Evolutionary conservation across 2,888 invertebrate genomes (phyloP).

Genomic region (Tiliacea aurago): DNA sequence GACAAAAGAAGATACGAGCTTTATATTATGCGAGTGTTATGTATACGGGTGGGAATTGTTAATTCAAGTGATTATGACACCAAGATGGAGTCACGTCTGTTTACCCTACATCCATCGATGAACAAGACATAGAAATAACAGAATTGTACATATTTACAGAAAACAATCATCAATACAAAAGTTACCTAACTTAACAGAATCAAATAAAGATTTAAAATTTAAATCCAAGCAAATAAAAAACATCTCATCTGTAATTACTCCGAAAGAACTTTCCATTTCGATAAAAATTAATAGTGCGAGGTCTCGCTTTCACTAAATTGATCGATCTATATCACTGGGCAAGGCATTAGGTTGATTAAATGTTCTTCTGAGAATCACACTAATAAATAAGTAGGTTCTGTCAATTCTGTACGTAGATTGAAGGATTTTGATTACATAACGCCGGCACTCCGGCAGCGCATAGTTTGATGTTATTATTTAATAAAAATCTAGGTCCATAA

Average conservation of each 20-base stretch:
- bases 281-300: conserved; percentile 49
- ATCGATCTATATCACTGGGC: conserved; percentile 35
- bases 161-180: background rate
- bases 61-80: background rate
- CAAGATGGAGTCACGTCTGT: background rate
- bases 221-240: conserved; percentile 37
- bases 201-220: conserved; percentile 29
- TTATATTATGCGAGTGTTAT: conserved; percentile 9
- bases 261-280: conserved; percentile 59
- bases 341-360: conserved; percentile 32
- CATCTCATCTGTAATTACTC: conserved; percentile 50
- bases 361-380: conserved; percentile 29
- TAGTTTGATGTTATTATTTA: background rate
- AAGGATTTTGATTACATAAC: background rate
- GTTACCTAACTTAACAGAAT: conserved; percentile 20
- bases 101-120: background rate
- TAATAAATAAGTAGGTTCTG: background rate
- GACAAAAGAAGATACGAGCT: background rate
- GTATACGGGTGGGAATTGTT: background rate
- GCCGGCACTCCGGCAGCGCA: background rate
- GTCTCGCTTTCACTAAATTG: conserved; percentile 47
- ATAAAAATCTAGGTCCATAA: background rate
- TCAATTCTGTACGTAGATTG: background rate
- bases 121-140: background rate
- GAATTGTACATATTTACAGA: background rate